Conservation (phyloP, 2,888 invertebrate genomes). For the Dryomyza anilis region DNA sequence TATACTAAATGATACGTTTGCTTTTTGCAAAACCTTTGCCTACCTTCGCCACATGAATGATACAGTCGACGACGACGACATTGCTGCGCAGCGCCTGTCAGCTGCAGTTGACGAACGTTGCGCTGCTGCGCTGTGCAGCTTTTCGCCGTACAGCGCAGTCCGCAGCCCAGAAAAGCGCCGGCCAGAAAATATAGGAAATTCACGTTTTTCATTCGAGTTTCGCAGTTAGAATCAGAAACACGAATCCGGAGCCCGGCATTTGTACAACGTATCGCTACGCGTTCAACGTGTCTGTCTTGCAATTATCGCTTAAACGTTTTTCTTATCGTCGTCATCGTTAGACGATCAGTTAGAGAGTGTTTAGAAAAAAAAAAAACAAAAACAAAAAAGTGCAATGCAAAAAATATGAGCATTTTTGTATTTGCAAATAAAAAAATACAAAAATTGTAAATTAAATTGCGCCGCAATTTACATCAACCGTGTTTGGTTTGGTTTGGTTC, state of each 20-base stretch:
- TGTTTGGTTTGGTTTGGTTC: no score
- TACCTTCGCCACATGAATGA: conserved; percentile 3
- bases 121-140: background rate
- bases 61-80: conserved; percentile 26
- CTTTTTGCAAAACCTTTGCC: no score
- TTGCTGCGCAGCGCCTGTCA: conserved; percentile 19
- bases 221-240: conserved; percentile 18
- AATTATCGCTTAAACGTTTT: background rate
- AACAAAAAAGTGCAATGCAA: background rate
- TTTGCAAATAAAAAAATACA: background rate
- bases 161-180: background rate
- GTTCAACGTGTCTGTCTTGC: background rate
- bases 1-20: no score
- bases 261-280: background rate
- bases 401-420: background rate
- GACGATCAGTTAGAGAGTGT: background rate
- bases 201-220: conserved; percentile 24
- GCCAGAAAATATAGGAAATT: background rate
- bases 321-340: background rate
- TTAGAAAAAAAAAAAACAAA: background rate
- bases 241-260: conserved; percentile 5
- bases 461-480: no score
- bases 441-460: background rate
- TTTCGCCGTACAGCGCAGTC: background rate
- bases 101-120: conserved; percentile 30